These are phyloP conservation scores for Dynastes maya DNA, from an alignment of 2,888 invertebrate species.

Conservation along the genomic window DNA sequence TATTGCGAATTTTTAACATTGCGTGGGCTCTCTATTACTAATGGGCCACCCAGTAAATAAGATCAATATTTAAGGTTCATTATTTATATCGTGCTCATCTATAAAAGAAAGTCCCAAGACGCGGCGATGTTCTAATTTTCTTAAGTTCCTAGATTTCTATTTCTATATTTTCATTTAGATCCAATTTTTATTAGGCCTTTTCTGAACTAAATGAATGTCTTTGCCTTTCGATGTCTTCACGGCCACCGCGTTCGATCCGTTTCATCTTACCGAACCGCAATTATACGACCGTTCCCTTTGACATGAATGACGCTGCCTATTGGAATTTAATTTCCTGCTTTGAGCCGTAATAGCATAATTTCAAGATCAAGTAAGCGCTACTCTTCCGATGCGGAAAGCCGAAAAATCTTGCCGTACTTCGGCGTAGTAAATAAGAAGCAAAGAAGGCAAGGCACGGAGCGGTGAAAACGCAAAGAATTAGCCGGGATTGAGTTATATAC, in stretches of 20 bases:
- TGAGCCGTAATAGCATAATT: conserved; percentile 15
- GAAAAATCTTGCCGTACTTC: conserved; percentile 14
- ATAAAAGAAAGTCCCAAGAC: too few species aligned
- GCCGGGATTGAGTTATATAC: conserved; percentile 27
- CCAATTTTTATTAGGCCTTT: not conserved
- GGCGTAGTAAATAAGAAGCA: conserved; percentile 30
- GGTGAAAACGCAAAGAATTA: conserved; percentile 26
- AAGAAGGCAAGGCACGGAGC: conserved; percentile 31
- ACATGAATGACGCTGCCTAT: conserved; percentile 36
- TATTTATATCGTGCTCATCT: too few species aligned
- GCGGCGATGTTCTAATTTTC: not conserved
- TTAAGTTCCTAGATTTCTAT: not conserved
- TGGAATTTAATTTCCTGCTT: conserved; percentile 37
- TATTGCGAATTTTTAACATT: too few species aligned
- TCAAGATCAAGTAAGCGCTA: conserved; percentile 15
- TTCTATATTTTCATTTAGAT: not conserved
- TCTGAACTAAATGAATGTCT: conserved; percentile 13
- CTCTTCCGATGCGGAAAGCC: conserved; percentile 12
- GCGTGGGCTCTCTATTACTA: too few species aligned
- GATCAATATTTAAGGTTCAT: too few species aligned
- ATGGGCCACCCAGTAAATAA: too few species aligned
- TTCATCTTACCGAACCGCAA: conserved; percentile 32
- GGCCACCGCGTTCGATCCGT: conserved; percentile 18
- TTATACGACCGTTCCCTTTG: conserved; percentile 39
- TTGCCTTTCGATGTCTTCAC: conserved; percentile 28